phyloP scores from a whole-genome alignment of 1,140 invertebrate genomes.

The Ceratoteleas bidentatus region DNA sequence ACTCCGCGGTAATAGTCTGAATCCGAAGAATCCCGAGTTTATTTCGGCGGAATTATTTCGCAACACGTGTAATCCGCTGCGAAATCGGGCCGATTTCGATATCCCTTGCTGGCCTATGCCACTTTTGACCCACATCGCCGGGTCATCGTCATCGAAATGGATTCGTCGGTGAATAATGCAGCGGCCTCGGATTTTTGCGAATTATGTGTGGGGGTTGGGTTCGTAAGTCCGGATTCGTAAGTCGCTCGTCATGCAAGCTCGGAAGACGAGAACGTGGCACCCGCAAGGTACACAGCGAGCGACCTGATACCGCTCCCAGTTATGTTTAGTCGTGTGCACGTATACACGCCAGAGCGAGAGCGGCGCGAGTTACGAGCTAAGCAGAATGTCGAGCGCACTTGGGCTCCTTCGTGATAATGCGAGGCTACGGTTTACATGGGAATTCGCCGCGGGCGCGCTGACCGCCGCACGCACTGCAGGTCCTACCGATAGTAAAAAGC shows the following conservation, averaged over 20 bases:
- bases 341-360: constrained; percentile 24
- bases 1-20: constrained; percentile 56
- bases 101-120: not conserved
- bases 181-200: not conserved
- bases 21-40: constrained; percentile 43
- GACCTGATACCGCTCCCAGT: constrained; percentile 58
- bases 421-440: constrained; percentile 52
- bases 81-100: not conserved
- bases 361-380: constrained; percentile 53
- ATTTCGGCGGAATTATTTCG: constrained; percentile 52
- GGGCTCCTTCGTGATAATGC: constrained; percentile 56
- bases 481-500: constrained; percentile 49
- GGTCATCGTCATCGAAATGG: not conserved
- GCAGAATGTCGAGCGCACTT: constrained; percentile 53
- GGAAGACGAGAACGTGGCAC: constrained; percentile 46
- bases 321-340: constrained; percentile 31
- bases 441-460: constrained; percentile 47
- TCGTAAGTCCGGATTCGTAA: constrained; percentile 24
- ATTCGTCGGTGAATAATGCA: not conserved
- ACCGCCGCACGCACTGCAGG: constrained; percentile 54
- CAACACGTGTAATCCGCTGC: constrained; percentile 25
- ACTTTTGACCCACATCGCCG: not conserved
- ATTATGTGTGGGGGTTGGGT: constrained; percentile 5
- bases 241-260: constrained; percentile 42
- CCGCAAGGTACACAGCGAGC: constrained; percentile 44